Percentiles rank a stretch among this genome's conserved stretches.
Conservation (phyloP, 2,113 vertebrate species). For the Hiodon tergisus region DNA sequence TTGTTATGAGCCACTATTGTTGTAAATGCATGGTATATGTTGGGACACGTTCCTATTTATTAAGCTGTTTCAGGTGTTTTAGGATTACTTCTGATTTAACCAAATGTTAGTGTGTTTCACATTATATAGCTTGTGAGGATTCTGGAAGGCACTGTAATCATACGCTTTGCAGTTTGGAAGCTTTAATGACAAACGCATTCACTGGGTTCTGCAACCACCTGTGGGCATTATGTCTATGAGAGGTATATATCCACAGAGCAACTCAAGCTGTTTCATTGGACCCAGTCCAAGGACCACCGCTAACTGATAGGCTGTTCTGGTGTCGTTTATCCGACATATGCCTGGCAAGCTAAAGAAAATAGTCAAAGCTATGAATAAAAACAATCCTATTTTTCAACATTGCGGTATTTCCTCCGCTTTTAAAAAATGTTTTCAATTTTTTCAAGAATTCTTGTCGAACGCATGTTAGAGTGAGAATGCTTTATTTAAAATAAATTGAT, state of each 20-base stretch:
- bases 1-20: conserved; percentile 37
- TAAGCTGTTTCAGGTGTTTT: conserved; percentile 28
- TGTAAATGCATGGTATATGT: conserved; percentile 30
- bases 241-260: conserved; percentile 1
- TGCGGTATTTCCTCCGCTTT: too few relatives aligned
- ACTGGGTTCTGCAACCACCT: conserved; percentile 40
- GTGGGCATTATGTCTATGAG: conserved; percentile 15
- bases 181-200: conserved; percentile 29
- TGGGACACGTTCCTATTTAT: conserved; percentile 25
- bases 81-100: conserved; percentile 13
- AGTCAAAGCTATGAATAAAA: too few relatives aligned
- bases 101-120: conserved; percentile 47
- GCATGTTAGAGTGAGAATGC: not conserved
- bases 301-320: too few relatives aligned
- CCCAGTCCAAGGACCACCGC: not conserved
- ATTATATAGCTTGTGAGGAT: conserved; percentile 38
- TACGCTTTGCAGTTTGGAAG: conserved; percentile 38
- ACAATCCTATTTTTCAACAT: too few relatives aligned
- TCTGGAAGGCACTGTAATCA: conserved; percentile 34
- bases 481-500: conserved; percentile 4
- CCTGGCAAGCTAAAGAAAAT: too few relatives aligned
- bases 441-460: too few relatives aligned
- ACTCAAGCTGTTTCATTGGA: not conserved
- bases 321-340: too few relatives aligned
- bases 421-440: too few relatives aligned